Conservation (phyloP, 2,888 invertebrate species). For the Acanthoscelides obtectus region DNA sequence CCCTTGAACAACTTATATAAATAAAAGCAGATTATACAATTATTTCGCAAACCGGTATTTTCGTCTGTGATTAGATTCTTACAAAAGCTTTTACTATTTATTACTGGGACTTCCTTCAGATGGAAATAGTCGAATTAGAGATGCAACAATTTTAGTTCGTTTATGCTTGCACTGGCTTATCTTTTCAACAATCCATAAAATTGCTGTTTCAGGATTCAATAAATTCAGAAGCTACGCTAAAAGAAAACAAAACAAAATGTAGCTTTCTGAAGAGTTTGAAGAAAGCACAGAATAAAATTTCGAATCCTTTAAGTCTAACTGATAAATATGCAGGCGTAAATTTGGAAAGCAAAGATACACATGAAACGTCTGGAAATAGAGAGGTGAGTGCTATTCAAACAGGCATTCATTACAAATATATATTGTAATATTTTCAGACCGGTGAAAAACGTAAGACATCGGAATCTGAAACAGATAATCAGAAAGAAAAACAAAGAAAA, state of each 20-base stretch:
- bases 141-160: no score
- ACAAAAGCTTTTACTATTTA: no score
- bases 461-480: constrained; percentile 39
- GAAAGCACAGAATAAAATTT: constrained; percentile 26
- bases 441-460: constrained; percentile 42
- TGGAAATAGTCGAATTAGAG: no score
- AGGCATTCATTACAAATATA: not conserved
- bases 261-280: constrained; percentile 45
- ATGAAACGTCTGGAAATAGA: no score
- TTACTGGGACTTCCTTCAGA: no score
- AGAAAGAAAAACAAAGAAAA: constrained; percentile 49
- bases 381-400: not conserved
- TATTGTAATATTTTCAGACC: constrained; percentile 14
- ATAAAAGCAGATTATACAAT: no score
- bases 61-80: no score
- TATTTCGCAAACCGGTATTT: no score
- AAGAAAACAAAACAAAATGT: not conserved
- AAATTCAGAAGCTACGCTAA: constrained; percentile 12
- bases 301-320: constrained; percentile 40
- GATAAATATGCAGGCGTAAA: constrained; percentile 40
- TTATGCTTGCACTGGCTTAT: no score
- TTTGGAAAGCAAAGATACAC: constrained; percentile 34
- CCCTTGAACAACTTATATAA: no score
- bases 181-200: no score
- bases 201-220: constrained; percentile 24